Base-by-base conservation (phyloP, 2,113 vertebrate species). In the Suricata suricatta region DNA sequence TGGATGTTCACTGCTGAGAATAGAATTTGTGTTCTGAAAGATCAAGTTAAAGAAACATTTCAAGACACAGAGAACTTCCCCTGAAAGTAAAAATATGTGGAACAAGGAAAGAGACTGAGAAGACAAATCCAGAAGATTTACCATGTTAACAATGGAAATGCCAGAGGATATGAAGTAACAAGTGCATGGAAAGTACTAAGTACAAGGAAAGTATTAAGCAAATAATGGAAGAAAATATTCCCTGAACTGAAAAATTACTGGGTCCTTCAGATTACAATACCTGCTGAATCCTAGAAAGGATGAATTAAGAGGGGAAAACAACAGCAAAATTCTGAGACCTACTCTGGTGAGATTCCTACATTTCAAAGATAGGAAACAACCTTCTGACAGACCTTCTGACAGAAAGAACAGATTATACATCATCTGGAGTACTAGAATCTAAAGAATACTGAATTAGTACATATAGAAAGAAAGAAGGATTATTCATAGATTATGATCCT, bases 11-110 rank as follows among this genome's bases (percentile, higher is more conserved):
- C 16, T 85, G 33, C 95, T 88, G 84, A 96, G 69, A 96, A 93
- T 33, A 94, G 95, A 95, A 87, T 93, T 96, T n/a, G 29, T 72
- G n/a, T 60, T 94, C 81, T 71, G 35, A 66, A 91, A 96, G 76
- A 82, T 64, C 44, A 74, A 84, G 69, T 76, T 57, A 77, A 97
- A 96, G 91, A 97, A 95, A 38, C 81, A 90, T 69, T 29, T 88
- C 68, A 77, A 90, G 79, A 79, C 60, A 47, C 1, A 93, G 60
- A 90, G 57, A 96, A 68, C 33, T 52, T 19, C 7, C n/a, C 31
- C n/a, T 68, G 33, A 93, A 87, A 79, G 50, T 83, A 66, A 15
- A 92, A 83, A 29, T 68, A 71, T 2, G 1, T 92, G 38, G 60
- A 50, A 76, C 44, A 66, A 60, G 9, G 68, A 72, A 76, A 85